phyloP scores from a whole-genome alignment of 2,888 invertebrate species.

The Aphidoletes aphidimyza region DNA sequence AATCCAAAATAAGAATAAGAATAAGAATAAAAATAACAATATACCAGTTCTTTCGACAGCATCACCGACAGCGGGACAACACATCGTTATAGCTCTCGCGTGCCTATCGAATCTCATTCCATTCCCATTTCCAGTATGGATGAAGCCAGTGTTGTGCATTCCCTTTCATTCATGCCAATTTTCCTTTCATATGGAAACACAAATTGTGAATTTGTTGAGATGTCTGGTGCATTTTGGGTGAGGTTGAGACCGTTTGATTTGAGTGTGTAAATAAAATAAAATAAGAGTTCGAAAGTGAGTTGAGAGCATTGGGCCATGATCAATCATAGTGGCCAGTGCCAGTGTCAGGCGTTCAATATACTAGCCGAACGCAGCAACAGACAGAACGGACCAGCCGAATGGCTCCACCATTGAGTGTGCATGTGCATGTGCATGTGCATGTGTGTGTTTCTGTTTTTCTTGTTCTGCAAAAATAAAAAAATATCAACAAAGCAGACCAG shows the following conservation, averaged over 20 bases:
- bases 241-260: too few species aligned
- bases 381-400: not conserved
- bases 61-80: not conserved
- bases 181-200: not conserved
- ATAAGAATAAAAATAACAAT: not conserved
- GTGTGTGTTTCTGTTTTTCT: too few species aligned
- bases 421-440: too few species aligned
- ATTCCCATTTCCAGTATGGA: not conserved
- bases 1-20: not conserved
- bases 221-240: not conserved
- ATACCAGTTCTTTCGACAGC: slow-evolving; percentile 1
- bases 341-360: not conserved
- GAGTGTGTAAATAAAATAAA: not conserved
- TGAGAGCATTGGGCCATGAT: not conserved
- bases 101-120: not conserved
- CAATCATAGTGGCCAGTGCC: too few species aligned
- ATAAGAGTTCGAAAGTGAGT: not conserved
- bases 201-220: not conserved
- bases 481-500: not conserved
- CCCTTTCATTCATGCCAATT: slow-evolving; percentile 24
- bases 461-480: not conserved
- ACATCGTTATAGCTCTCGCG: not conserved
- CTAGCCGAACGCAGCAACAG: not conserved
- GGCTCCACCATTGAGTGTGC: too few species aligned
- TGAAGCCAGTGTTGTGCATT: not conserved